These are phyloP conservation scores for Melipona quadrifasciata DNA, from an alignment of 1,140 invertebrate species.

Conservation along the genomic window DNA sequence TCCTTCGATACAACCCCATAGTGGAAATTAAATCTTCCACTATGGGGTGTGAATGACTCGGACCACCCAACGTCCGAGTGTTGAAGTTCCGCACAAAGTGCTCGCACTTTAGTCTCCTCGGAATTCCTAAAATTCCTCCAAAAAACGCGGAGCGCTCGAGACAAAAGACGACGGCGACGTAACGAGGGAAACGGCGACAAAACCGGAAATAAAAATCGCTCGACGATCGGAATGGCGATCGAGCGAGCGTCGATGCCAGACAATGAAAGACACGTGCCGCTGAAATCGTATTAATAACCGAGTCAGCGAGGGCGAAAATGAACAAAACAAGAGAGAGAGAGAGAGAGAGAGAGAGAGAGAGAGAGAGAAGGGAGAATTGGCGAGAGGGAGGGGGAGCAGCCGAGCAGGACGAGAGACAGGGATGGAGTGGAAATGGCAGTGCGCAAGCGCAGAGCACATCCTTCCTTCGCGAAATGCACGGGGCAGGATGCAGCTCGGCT, in stretches of 20 bases:
- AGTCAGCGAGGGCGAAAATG: constrained; percentile 17
- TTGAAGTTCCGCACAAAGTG: no score
- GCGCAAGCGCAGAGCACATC: constrained; percentile 55
- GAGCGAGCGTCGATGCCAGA: background rate
- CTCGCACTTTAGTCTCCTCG: no score
- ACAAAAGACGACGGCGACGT: background rate
- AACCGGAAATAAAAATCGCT: background rate
- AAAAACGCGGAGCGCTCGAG: background rate
- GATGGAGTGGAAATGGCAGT: constrained; percentile 20
- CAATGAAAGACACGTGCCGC: background rate
- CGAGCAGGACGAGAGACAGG: background rate
- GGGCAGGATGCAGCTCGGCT: constrained; percentile 60
- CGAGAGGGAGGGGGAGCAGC: background rate
- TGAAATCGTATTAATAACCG: constrained; percentile 16
- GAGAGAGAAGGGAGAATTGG: constrained; percentile 8
- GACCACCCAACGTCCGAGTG: no score
- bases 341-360: background rate
- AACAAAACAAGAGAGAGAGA: constrained; percentile 3
- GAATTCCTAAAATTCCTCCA: no score
- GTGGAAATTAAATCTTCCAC: no score
- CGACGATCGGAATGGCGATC: background rate
- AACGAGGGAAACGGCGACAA: background rate
- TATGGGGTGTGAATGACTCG: no score
- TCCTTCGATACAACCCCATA: no score
- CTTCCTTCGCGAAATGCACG: constrained; percentile 67